Base-by-base conservation (phyloP, 2,888 invertebrate species). In the Cheilosia pagana region DNA sequence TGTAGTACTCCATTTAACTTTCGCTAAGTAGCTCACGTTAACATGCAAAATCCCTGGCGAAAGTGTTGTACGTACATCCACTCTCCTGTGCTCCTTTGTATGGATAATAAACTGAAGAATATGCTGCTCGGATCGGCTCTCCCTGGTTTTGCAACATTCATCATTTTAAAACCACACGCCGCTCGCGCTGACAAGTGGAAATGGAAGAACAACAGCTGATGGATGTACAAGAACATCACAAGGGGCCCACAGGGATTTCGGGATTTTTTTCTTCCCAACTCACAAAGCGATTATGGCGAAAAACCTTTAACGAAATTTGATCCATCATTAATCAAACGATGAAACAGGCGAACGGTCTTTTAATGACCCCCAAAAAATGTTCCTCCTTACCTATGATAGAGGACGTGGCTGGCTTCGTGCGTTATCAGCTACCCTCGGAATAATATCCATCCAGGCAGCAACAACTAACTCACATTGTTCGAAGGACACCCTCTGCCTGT, bases 11-110 rank as follows among this genome's bases (percentile, higher is more conserved):
- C 65, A 79, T 79, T 83, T 74, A 83, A 83, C 74, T 74, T 79
- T 57, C 74, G 45, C 63, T 83, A 83, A 83, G 79, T 79, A 83
- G 68, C 79, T 74, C 79, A 70, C 79, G 82, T 79, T 76, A 79
- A 79, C 78, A 83, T 83, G 72, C 62, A 68, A 78, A 82, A 78
- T 83, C 82, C 68, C 57, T 72, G 45, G 53, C 25, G 28, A 77
- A 82, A 67, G 77, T 78, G 72, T 72, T 67, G 19, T 53, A 60
- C 19, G 7, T 23, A 31, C 12, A 50, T 1, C 52, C 45, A 53
- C n/a, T 59, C 48, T 45, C 25, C 5, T 23, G 52, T 14, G 48
- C 41, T 41, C 55, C 43, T 53, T 63, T 35, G 48, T 59, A 63
- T 48, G 68, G 52, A 68, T 60, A 75, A 81, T 70, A 81, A 74